Conservation (phyloP, 1,140 invertebrate species). For the Magallana gigas region DNA sequence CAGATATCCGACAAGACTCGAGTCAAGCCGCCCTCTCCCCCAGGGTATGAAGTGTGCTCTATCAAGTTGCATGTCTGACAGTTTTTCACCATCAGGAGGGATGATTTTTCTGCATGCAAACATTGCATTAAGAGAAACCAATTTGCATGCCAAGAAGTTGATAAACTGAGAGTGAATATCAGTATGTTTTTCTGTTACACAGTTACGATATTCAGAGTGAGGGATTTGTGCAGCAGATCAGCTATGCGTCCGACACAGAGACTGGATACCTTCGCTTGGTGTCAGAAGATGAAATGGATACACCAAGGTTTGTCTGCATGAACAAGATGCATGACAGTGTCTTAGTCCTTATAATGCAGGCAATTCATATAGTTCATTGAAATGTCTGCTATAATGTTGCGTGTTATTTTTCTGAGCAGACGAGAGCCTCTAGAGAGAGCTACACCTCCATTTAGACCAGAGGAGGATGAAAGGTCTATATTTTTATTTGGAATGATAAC, state of each 20-base stretch:
- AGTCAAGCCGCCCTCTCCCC: constrained; percentile 46
- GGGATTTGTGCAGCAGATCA: constrained; percentile 72
- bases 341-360: constrained; percentile 13
- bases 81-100: neutral
- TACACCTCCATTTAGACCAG: constrained; percentile 1
- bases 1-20: constrained; percentile 37
- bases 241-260: constrained; percentile 72
- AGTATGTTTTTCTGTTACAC: constrained; percentile 41
- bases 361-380: neutral
- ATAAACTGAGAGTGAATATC: neutral
- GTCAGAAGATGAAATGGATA: constrained; percentile 62
- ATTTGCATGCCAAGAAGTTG: neutral
- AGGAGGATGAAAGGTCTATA: constrained; percentile 38
- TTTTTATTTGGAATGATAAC: neutral
- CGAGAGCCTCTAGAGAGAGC: constrained; percentile 20
- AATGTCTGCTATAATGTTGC: neutral
- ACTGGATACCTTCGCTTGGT: constrained; percentile 67
- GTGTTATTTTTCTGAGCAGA: constrained; percentile 24
- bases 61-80: constrained; percentile 9
- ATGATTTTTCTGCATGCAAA: neutral
- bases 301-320: constrained; percentile 56
- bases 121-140: neutral
- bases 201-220: constrained; percentile 71
- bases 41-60: constrained; percentile 32
- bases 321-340: neutral